phyloP scores from a whole-genome alignment of 2,113 vertebrate genomes.

The Corydoras maculifer region DNA sequence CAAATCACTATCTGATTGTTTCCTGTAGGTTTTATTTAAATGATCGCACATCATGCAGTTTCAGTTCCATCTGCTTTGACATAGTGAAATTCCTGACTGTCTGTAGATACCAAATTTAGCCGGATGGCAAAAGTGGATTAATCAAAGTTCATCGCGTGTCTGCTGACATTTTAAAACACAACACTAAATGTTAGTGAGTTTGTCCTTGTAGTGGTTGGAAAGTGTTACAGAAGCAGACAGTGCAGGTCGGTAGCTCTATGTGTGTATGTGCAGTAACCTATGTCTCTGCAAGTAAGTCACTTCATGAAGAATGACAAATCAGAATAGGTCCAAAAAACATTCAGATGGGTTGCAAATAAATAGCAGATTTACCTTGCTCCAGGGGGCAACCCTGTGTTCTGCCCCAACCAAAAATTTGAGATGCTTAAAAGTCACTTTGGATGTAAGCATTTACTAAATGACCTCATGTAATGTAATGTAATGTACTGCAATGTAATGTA shows the following conservation, averaged over 20 bases:
- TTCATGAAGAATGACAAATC: constrained; percentile 8
- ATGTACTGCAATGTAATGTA: too few species aligned
- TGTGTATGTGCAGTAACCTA: not conserved
- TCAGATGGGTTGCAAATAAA: constrained; percentile 22
- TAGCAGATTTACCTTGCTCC: not conserved
- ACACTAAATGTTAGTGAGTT: too few species aligned
- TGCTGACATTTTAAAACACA: not conserved
- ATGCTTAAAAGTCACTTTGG: too few species aligned
- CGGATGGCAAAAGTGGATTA: not conserved
- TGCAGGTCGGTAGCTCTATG: not conserved
- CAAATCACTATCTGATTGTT: too few species aligned
- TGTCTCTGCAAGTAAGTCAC: not conserved
- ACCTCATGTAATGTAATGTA: too few species aligned
- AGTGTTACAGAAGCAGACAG: not conserved
- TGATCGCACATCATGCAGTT: not conserved
- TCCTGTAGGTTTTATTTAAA: too few species aligned
- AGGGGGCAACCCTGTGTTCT: not conserved
- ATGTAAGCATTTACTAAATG: too few species aligned
- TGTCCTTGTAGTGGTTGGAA: too few species aligned
- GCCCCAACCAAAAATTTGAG: too few species aligned
- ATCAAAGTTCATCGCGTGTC: not conserved
- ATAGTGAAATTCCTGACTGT: not conserved
- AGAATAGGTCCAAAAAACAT: constrained; percentile 4
- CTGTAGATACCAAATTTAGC: not conserved
- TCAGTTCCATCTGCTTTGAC: not conserved